Base-by-base conservation (phyloP, 2,113 vertebrate genomes). In the Motacilla tschutschensis region DNA sequence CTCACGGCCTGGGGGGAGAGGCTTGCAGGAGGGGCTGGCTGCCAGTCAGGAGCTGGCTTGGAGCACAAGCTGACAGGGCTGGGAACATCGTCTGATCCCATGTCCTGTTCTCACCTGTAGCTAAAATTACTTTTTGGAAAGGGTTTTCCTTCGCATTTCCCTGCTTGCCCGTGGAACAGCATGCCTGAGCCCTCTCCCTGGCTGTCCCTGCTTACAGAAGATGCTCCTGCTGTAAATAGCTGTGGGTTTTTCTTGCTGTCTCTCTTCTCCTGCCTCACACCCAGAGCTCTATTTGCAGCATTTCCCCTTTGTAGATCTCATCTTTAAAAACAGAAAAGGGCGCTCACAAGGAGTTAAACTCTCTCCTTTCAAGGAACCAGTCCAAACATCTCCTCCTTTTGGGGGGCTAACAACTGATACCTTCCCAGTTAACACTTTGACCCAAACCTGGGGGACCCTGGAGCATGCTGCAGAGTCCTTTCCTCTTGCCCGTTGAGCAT, bases 61-160 rank as follows among this genome's bases (percentile, higher is more conserved):
- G 46, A 33, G 71, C 9, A 20, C 29, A 10, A 1, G 38, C 66
- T 33, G 38, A n/a, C 0, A 0, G 69, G 31, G 6, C 35, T 81
- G 40, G 54, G 18, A 36, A 3, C 2, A 25, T 10, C 0, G 0
- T 54, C 60, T 85, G 22, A 87, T 75, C 46, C 3, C 0, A 41
- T 55, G 79, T 76, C 58, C 77, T 83, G 41, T 71, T 83, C 77
- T 85, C 70, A 57, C 79, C 86, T 71, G 25, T 33, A 67, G 74
- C 77, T 90, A 82, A 62, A 79, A 41, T 82, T 84, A 41, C 40
- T 33, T 73, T 69, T 51, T 62, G 47, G 86, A 67, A 78, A 48
- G 25, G 48, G 3, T 53, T 85, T 85, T 60, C 28, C 22, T 59
- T 51, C 57, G 24, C 2, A 2, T 51, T 85, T 79, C 46, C 58